Evolutionary conservation across 2,888 invertebrate species (phyloP).

Genomic region (Amphipoea lucens): DNA sequence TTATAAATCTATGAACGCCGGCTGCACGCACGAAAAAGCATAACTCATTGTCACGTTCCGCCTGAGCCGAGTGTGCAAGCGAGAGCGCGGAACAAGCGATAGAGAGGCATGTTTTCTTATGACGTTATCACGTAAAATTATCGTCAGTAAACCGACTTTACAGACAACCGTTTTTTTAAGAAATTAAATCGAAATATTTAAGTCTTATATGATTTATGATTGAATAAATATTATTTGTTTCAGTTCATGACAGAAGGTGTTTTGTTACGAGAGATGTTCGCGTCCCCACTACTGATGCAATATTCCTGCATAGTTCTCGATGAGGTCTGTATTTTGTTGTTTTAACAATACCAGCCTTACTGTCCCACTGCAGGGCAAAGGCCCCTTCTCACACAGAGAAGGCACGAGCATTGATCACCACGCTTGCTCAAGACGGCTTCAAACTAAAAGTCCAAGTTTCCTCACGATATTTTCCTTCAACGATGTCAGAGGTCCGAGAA

Average conservation of each 20-base stretch:
- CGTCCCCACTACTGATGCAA: conserved; percentile 96
- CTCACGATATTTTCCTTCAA: neutral
- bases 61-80: too few relatives aligned
- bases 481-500: neutral
- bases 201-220: neutral
- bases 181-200: neutral
- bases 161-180: neutral
- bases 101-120: too few relatives aligned
- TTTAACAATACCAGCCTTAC: neutral
- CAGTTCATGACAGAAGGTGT: conserved; percentile 99
- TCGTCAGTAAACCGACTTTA: too few relatives aligned
- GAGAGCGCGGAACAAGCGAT: too few relatives aligned
- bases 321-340: conserved; percentile 90
- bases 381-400: neutral
- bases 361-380: neutral
- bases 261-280: conserved; percentile 97
- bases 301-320: conserved; percentile 97
- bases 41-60: too few relatives aligned
- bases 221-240: conserved; percentile 59
- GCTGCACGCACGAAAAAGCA: too few relatives aligned
- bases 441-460: neutral
- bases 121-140: too few relatives aligned
- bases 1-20: too few relatives aligned
- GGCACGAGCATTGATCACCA: neutral
- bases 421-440: neutral